Base-by-base conservation (phyloP, 2,113 vertebrate genomes). In the Lichenostomus cassidix region DNA sequence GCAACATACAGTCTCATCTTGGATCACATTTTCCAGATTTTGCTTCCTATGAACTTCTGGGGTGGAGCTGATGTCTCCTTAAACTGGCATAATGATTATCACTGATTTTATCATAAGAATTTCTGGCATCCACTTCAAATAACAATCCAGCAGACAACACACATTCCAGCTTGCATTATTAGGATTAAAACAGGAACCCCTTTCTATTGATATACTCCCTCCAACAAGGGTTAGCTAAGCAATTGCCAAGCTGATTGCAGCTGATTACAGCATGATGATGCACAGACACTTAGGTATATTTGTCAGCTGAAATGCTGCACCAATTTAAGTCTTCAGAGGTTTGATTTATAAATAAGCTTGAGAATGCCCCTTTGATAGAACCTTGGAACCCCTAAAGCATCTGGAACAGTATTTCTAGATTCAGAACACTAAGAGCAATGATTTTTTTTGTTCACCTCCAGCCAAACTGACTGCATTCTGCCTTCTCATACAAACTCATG, bases 71-170 rank as follows among this genome's bases (percentile, higher is more conserved):
- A 8, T 64, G 29, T 75, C 65, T 93, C 59, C 79, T 90, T 83
- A 88, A 92, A 85, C 25, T 74, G 85, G 79, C 21, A 83, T 46
- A 93, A 86, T 35, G 37, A 92, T 88, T 90, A 93, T 86, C 76
- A 50, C 55, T 27, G 50, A 90, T 94, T 94, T 94, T 95, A 90
- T 92, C 90, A 5, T 21, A 90, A 77, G 75, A 95, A 95, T 96
- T 95, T 77, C 90, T 88, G 92, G 94, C 85, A 96, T 90, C 56
- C 63, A 86, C 94, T 96, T 94, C 90, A 94, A 93, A 83, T 46
- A 95, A 82, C 92, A 86, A 94, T 53, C 46, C 21, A 86, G 53
- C 46, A 80, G 83, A 94, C 87, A 89, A 64, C 46, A 85, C 27
- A 77, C 75, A 94, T 93, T 96, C 90, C 92, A 93, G 55, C 23